Percentiles rank a stretch among this genome's conserved stretches.
phyloP scores from a whole-genome alignment of 2,113 vertebrate genomes.

The Lagenorhynchus albirostris region DNA sequence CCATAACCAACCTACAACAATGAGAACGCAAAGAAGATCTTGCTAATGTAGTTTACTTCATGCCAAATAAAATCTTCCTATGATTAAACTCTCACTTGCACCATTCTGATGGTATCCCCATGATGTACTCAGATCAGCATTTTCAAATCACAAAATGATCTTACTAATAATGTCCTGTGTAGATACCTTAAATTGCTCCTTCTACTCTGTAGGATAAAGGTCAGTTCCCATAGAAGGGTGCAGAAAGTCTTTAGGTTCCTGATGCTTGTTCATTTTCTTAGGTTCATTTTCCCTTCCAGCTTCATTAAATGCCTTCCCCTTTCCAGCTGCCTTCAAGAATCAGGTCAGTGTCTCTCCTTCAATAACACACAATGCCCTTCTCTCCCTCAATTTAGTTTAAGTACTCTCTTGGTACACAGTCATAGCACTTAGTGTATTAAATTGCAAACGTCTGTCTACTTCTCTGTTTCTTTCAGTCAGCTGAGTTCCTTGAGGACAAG shows the following conservation, averaged over 20 bases:
- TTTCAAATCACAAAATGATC: background rate
- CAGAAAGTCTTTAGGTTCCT: background rate
- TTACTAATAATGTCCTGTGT: background rate
- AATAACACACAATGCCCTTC: slow-evolving; percentile 33
- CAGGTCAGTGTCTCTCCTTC: slow-evolving; percentile 46
- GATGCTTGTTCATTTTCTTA: slow-evolving; percentile 15
- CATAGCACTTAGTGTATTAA: slow-evolving; percentile 54
- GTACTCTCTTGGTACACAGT: slow-evolving; percentile 12
- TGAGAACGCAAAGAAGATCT: background rate
- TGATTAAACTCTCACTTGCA: background rate
- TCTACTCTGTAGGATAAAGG: background rate
- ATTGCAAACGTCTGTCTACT: slow-evolving; percentile 64
- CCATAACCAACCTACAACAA: background rate
- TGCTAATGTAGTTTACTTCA: background rate
- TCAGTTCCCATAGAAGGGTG: background rate
- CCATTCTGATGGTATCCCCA: background rate
- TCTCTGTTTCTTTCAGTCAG: slow-evolving; percentile 17
- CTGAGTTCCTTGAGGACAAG: slow-evolving; percentile 20
- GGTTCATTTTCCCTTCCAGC: background rate
- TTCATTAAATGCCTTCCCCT: slow-evolving; percentile 58
- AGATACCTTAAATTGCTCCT: background rate
- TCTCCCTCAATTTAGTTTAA: slow-evolving; percentile 57
- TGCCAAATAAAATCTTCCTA: background rate
- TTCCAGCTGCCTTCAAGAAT: slow-evolving; percentile 42
- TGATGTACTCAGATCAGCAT: background rate